Evolutionary conservation across 2,888 invertebrate species (phyloP).

Genomic region (Perdita meconis): DNA sequence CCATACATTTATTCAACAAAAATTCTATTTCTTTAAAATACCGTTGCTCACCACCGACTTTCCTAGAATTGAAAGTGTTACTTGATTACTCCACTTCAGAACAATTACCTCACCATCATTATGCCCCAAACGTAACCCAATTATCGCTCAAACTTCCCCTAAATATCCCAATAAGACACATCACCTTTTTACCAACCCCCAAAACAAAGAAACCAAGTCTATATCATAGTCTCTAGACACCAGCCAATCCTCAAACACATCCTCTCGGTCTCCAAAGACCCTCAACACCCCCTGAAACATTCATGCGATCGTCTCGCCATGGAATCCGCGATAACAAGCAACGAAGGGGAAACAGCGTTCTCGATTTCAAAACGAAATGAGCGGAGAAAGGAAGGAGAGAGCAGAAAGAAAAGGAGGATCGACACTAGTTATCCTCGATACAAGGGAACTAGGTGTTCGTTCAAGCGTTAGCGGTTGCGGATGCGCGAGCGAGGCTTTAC

Average conservation of each 20-base stretch:
- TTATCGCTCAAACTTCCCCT: no score
- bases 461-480: not conserved
- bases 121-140: no score
- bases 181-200: no score
- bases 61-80: no score
- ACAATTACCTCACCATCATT: no score
- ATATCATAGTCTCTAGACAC: no score
- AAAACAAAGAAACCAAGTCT: no score
- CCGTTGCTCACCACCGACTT: no score
- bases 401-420: not conserved
- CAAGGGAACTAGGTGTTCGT: not conserved
- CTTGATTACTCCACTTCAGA: no score
- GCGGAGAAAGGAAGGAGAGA: not conserved
- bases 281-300: not conserved
- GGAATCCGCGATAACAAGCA: slow-evolving; percentile 2
- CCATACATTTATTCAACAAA: no score
- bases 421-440: slow-evolving; percentile 5
- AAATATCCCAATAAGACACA: no score
- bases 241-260: not conserved
- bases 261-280: not conserved
- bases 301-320: not conserved
- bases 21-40: no score
- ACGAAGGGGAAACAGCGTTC: not conserved
- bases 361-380: not conserved
- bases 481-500: slow-evolving; percentile 26